phyloP scores from a whole-genome alignment of 2,888 invertebrate genomes.

The Drosophila vallismaia region DNA sequence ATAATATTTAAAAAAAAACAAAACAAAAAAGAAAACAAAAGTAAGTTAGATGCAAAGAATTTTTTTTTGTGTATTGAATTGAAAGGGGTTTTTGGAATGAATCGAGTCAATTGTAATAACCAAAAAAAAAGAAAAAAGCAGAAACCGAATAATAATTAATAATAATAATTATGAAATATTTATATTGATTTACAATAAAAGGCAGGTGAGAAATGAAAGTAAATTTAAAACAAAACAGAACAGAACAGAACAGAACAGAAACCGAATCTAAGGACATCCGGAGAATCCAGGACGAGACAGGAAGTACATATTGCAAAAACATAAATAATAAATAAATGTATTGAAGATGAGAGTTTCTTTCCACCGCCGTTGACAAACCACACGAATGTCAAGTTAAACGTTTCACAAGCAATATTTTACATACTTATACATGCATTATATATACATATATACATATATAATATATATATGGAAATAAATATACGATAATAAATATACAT shows the following conservation, averaged over 20 bases:
- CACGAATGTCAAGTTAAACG: conserved; percentile 74
- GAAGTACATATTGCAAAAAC: conserved; percentile 15
- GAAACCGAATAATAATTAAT: conserved; percentile 13
- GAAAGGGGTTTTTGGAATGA: conserved; percentile 28
- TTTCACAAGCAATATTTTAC: conserved; percentile 80
- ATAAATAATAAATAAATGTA: neutral
- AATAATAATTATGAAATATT: conserved; percentile 21
- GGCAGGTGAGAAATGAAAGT: conserved; percentile 10
- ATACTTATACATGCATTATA: conserved; percentile 67
- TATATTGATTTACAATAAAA: conserved; percentile 26
- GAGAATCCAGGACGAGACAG: conserved; percentile 2
- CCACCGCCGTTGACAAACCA: conserved; percentile 45
- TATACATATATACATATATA: conserved; percentile 40
- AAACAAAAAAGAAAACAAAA: conserved; percentile 13
- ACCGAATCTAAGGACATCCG: too few species aligned
- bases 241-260: neutral
- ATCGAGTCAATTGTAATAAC: conserved; percentile 65
- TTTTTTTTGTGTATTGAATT: conserved; percentile 50
- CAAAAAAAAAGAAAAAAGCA: conserved; percentile 11
- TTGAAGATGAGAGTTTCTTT: conserved; percentile 35
- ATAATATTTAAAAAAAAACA: neutral
- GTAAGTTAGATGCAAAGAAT: conserved; percentile 47
- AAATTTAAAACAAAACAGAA: neutral
- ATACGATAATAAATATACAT: conserved; percentile 39
- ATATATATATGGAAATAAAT: conserved; percentile 35